Conservation (phyloP, 92 coral and sea anemone genomes). For the Zoanthus solanderi region DNA sequence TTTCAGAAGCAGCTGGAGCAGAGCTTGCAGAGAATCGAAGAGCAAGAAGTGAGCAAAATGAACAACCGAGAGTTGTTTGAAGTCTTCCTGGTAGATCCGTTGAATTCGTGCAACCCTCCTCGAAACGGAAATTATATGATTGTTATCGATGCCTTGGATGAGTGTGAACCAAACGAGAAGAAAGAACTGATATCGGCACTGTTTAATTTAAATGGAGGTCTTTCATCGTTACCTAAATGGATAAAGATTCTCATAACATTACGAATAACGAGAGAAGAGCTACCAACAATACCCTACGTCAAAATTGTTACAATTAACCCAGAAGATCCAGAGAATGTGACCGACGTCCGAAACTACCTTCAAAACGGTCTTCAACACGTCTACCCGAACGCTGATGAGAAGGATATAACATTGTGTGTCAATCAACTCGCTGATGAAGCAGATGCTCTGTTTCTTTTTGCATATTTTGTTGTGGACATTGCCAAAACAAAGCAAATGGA, state of each 20-base stretch:
- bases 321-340: too few relatives aligned
- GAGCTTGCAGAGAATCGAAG: neutral
- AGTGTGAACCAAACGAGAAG: neutral
- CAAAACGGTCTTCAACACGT: too few relatives aligned
- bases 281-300: too few relatives aligned
- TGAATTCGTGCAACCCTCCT: constrained; percentile 3
- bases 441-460: too few relatives aligned
- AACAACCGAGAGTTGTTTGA: neutral
- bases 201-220: neutral
- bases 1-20: constrained; percentile 8
- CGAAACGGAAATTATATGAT: constrained; percentile 13
- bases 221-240: constrained; percentile 28
- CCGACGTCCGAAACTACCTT: too few relatives aligned
- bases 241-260: constrained; percentile 39
- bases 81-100: neutral
- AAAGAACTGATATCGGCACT: constrained; percentile 1
- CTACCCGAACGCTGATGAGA: too few relatives aligned
- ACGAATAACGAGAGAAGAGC: too few relatives aligned
- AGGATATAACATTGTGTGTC: too few relatives aligned
- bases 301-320: too few relatives aligned
- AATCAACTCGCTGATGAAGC: too few relatives aligned
- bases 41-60: neutral
- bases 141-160: constrained; percentile 56
- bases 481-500: too few relatives aligned
- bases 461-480: too few relatives aligned